A percentile compares a stretch with the other conserved stretches of the same genome.
Evolutionary conservation across 2,113 vertebrate genomes (phyloP).

Genomic region (Illadopsis cleaveri): DNA sequence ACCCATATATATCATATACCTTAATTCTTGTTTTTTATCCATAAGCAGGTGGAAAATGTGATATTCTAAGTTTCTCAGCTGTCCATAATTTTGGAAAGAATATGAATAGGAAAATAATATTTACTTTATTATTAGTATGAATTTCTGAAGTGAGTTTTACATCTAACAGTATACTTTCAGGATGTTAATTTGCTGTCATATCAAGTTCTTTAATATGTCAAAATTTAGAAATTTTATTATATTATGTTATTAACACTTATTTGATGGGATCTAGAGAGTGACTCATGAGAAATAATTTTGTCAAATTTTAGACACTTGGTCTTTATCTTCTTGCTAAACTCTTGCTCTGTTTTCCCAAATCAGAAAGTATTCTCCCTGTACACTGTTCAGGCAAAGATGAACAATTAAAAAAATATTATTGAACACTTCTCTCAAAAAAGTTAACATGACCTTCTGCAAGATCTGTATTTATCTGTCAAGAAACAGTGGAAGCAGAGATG

Average conservation of each 20-base stretch:
- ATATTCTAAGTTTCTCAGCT: neutral
- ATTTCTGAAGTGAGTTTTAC: neutral
- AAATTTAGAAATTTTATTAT: neutral
- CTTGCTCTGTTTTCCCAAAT: neutral
- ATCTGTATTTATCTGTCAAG: neutral
- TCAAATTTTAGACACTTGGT: neutral
- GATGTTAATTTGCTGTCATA: neutral
- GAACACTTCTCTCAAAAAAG: neutral
- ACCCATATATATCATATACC: neutral
- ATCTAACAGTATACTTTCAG: neutral
- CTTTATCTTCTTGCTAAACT: neutral
- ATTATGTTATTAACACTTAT: neutral
- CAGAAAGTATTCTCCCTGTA: neutral
- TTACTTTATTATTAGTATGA: neutral
- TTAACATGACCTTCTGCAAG: neutral
- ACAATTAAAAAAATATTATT: neutral
- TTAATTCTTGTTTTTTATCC: neutral
- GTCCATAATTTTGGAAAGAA: neutral
- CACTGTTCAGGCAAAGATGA: neutral
- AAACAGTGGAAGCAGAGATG: neutral
- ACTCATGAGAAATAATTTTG: neutral
- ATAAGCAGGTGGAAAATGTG: neutral
- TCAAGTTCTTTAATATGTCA: neutral
- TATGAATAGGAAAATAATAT: neutral
- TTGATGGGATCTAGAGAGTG: neutral